Conservation (phyloP, 2,888 invertebrate species). For the Acrobasis suavella region DNA sequence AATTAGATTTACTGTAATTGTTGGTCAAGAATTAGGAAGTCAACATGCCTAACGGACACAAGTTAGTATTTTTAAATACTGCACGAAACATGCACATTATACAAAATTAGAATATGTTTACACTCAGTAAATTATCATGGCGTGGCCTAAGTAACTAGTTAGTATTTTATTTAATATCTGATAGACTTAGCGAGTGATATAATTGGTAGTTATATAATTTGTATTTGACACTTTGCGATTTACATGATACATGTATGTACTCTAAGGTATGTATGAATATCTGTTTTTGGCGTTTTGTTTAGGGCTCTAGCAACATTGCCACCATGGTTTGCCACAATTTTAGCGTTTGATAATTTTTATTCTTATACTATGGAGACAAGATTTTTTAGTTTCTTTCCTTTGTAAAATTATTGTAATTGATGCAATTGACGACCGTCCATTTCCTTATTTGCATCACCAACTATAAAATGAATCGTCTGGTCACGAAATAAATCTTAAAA, state of each 20-base stretch:
- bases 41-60: constrained; percentile 38
- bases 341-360: no score
- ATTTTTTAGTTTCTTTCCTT: no score
- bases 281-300: no score
- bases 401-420: no score
- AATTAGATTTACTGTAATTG: constrained; percentile 60
- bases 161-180: neutral
- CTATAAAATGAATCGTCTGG: no score
- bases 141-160: constrained; percentile 1
- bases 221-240: neutral
- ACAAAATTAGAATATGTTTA: constrained; percentile 8
- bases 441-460: no score
- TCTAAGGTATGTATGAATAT: neutral
- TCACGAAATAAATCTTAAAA: no score
- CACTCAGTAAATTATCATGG: constrained; percentile 1
- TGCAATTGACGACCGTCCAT: no score
- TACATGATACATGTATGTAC: neutral
- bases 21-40: constrained; percentile 35
- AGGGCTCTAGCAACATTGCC: no score
- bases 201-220: neutral
- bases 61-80: constrained; percentile 34
- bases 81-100: constrained; percentile 24
- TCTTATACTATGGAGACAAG: no score
- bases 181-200: neutral
- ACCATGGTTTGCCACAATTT: no score